Conservation (phyloP, 1,140 invertebrate species). For the Phenacoccus solenopsis region DNA sequence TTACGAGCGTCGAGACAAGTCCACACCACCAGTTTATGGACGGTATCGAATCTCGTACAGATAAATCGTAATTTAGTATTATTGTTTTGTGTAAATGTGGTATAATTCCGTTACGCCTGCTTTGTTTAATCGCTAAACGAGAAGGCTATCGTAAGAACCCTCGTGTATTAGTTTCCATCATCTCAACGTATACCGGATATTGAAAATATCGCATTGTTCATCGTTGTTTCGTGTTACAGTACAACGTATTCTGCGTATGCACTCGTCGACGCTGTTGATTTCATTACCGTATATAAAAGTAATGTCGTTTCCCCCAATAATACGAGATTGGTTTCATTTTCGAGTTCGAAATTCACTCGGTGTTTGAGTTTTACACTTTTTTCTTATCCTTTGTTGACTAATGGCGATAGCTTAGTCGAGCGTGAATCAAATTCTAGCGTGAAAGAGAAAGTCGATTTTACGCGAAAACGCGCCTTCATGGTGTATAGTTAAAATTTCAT, state of each 20-base stretch:
- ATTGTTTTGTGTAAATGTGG: constrained; percentile 2
- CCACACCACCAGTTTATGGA: neutral
- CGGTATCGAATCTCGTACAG: neutral
- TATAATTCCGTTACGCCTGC: constrained; percentile 1
- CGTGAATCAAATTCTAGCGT: neutral
- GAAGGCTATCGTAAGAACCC: neutral
- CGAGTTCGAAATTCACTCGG: too few relatives aligned
- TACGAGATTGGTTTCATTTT: too few relatives aligned
- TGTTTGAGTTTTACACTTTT: too few relatives aligned
- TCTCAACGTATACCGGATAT: neutral
- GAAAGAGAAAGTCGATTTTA: neutral
- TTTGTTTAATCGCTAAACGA: neutral
- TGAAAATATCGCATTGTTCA: neutral
- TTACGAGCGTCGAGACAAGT: neutral
- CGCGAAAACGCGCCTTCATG: neutral
- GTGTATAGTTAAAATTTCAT: neutral
- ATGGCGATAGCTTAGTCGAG: neutral
- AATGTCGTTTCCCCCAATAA: too few relatives aligned
- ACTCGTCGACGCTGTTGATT: too few relatives aligned
- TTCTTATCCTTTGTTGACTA: too few relatives aligned
- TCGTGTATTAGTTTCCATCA: too few relatives aligned
- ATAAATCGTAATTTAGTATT: constrained; percentile 3
- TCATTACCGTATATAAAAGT: neutral
- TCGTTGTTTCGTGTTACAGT: neutral
- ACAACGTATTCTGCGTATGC: neutral